A percentile compares a stretch with the other conserved stretches of the same genome.
These are phyloP conservation scores for Acanthoscelides obtectus DNA, from an alignment of 2,888 invertebrate species.

Conservation along the genomic window DNA sequence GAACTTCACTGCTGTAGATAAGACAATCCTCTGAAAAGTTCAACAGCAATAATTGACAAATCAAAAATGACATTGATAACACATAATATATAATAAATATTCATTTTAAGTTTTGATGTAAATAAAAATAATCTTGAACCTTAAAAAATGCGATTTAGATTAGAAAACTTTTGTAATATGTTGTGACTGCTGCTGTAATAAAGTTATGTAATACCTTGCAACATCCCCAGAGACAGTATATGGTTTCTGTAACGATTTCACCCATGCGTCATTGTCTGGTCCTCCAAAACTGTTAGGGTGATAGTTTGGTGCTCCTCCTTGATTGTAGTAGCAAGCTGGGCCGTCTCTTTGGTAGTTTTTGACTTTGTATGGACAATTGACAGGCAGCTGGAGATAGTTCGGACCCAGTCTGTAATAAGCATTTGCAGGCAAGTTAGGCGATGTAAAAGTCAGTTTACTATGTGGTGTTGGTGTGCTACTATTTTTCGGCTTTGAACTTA, in stretches of 20 bases:
- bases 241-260: slow-evolving; percentile 55
- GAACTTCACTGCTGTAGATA: no score
- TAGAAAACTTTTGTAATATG: background rate
- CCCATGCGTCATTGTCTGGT: slow-evolving; percentile 66
- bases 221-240: slow-evolving; percentile 70
- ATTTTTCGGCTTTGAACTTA: no score
- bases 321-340: slow-evolving; percentile 71
- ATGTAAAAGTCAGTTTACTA: no score
- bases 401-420: slow-evolving; percentile 66
- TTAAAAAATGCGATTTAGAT: no score
- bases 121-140: no score
- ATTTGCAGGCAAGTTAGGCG: no score
- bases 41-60: no score
- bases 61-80: no score
- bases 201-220: slow-evolving; percentile 47
- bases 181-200: background rate
- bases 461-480: no score
- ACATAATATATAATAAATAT: no score
- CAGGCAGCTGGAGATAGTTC: slow-evolving; percentile 88
- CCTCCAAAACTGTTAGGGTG: slow-evolving; percentile 95
- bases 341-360: slow-evolving; percentile 91
- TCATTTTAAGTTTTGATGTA: no score
- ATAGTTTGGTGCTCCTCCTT: slow-evolving; percentile 89
- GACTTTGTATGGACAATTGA: slow-evolving; percentile 87
- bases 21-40: no score